Evolutionary conservation across 2,113 vertebrate species (phyloP), one percentile per base, ranked within the genome.

Genomic region (Oxyruncus cristatus): DNA sequence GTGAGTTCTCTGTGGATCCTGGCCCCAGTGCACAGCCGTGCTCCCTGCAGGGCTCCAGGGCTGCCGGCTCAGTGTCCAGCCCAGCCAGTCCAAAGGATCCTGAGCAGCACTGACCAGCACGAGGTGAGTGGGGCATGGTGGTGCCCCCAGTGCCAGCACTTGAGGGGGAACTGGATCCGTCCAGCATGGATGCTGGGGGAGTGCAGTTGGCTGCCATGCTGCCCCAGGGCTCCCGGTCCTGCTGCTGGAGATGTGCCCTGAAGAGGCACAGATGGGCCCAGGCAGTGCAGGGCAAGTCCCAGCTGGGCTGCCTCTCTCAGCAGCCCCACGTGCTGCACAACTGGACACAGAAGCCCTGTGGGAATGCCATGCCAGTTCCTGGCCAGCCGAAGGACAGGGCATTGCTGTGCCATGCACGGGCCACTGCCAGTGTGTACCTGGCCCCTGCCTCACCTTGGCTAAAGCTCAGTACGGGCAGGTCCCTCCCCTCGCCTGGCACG

Each of bases 401-500:
- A 53, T n/a, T 11, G 4, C 49, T 0, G 10, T 72, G 79, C 78
- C 47, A 28, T 4, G 3, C 32, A 6, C 58, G 47, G 65, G 93
- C 70, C 61, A 53, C 59, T 1, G 5, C 81, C 5, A 7, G 32
- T 27, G 21, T n/a, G n/a, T 82, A 96, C 94, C 94, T 96, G 74
- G 93, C 85, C 52, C 82, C 61, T 78, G 85, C 78, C 62, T 96
- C 93, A 97, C 96, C 96, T 96, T 91, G 73, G 93, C 62, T 67
- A 41, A 50, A 58, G 53, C 90, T 71, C 7, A 3, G 56, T 42
- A 75, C 2, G 3, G 74, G 78, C 75, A 73, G 95, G 92, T 95
- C 95, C 95, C 96, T 95, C 94, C 96, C 93, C 87, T 95, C 1
- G 85, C 95, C 91, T 97, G 97, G 97, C 96, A 97, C 93, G 4